Percentiles rank a stretch among this genome's conserved stretches.
These are phyloP conservation scores for Tetranychus urticae DNA, from an alignment of 1,140 invertebrate genomes.

Conservation along the genomic window DNA sequence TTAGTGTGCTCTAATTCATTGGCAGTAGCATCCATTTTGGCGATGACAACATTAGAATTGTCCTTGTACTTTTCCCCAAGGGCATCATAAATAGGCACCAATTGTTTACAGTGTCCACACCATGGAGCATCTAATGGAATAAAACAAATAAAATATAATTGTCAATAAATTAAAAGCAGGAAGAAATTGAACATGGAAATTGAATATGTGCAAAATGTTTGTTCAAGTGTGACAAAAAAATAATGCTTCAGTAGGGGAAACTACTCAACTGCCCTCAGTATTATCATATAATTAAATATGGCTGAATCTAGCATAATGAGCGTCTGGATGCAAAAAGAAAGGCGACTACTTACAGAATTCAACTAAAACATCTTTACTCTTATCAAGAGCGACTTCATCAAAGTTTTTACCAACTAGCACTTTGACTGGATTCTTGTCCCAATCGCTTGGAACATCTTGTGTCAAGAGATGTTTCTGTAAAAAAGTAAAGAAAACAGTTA, in stretches of 20 bases:
- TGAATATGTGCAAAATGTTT: no score
- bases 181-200: neutral
- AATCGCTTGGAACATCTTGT: conserved; percentile 84
- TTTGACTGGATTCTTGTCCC: conserved; percentile 87
- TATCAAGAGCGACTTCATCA: conserved; percentile 69
- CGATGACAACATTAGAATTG: conserved; percentile 60
- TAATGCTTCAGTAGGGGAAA: neutral
- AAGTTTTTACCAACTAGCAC: conserved; percentile 86
- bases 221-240: neutral
- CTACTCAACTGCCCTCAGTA: no score
- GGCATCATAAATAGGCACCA: conserved; percentile 83
- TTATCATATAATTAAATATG: no score
- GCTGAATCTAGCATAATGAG: no score
- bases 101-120: conserved; percentile 84
- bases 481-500: neutral
- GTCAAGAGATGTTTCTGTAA: conserved; percentile 65
- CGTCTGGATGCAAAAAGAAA: neutral
- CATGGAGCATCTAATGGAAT: conserved; percentile 52
- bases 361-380: conserved; percentile 75
- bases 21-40: conserved; percentile 92
- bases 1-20: conserved; percentile 91
- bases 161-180: neutral
- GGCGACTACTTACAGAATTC: conserved; percentile 50
- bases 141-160: neutral
- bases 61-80: conserved; percentile 66